Conservation (phyloP, 2,113 vertebrate genomes). For the Tapirus terrestris region DNA sequence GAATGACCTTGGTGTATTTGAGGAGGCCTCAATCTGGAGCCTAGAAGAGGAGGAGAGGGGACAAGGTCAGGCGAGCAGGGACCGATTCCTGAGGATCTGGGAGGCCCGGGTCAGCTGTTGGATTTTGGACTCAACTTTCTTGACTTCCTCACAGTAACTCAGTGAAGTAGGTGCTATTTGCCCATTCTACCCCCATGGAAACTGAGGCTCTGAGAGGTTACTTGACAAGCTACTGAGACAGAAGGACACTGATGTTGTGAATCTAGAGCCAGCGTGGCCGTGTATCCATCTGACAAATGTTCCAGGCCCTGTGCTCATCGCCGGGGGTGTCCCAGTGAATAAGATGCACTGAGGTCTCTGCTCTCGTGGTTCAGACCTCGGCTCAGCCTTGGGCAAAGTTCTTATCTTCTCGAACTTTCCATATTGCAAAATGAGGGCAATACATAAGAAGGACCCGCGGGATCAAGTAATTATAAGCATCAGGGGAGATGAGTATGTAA, state of each 20-base stretch:
- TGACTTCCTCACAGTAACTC: not conserved
- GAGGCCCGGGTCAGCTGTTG: accelerated
- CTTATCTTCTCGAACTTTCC: not conserved
- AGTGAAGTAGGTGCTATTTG: not conserved
- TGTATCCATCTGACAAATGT: not conserved
- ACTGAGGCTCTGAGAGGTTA: not conserved
- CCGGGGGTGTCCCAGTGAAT: not conserved
- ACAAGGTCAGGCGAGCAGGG: not conserved
- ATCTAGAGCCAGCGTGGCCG: not conserved
- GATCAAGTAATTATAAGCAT: not conserved
- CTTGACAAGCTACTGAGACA: not conserved
- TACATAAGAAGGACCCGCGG: not conserved
- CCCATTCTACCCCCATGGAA: not conserved
- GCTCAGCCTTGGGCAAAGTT: not conserved
- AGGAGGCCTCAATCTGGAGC: not conserved
- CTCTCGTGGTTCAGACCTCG: not conserved
- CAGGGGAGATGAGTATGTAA: no score
- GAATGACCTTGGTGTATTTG: not conserved
- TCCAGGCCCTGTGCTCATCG: not conserved
- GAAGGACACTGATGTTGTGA: not conserved
- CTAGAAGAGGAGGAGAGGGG: not conserved
- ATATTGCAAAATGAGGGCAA: not conserved
- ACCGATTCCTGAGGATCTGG: accelerated
- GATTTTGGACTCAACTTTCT: not conserved
- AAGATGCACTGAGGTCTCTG: not conserved